Percentiles rank a stretch among this genome's conserved stretches.
Evolutionary conservation across 2,888 invertebrate species (phyloP).

Genomic region (Lacanobia wlatinum): DNA sequence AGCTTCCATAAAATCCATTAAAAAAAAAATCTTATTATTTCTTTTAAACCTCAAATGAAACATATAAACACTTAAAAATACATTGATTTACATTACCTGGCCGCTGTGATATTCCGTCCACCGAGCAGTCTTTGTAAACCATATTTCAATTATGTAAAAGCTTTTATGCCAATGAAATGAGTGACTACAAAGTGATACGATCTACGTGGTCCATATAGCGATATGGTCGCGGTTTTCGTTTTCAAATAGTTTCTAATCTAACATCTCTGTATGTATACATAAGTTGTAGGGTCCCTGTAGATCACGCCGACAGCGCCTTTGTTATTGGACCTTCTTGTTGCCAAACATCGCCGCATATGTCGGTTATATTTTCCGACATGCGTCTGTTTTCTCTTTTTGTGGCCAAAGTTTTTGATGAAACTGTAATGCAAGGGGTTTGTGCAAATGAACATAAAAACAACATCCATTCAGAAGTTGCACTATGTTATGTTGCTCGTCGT

Average conservation of each 20-base stretch:
- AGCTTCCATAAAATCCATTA: neutral
- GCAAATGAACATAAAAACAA: conserved; percentile 30
- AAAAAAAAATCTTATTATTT: neutral
- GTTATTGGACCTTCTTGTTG: conserved; percentile 57
- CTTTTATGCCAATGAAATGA: conserved; percentile 64
- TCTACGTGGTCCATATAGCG: conserved; percentile 55
- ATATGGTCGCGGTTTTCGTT: conserved; percentile 59
- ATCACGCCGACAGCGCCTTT: conserved; percentile 42
- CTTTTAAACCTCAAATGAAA: neutral
- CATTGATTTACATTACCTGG: conserved; percentile 40
- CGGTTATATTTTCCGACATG: conserved; percentile 47
- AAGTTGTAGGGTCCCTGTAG: conserved; percentile 40
- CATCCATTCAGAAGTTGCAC: conserved; percentile 11
- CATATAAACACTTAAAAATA: conserved; percentile 10
- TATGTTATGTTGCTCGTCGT: conserved; percentile 5
- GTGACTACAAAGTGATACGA: conserved; percentile 66
- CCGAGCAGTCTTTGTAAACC: conserved; percentile 49
- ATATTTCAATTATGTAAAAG: conserved; percentile 67
- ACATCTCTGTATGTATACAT: conserved; percentile 47
- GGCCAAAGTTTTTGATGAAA: conserved; percentile 57
- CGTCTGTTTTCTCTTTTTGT: conserved; percentile 52
- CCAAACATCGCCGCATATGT: conserved; percentile 51
- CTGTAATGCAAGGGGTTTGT: conserved; percentile 11
- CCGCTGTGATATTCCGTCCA: conserved; percentile 28
- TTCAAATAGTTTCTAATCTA: conserved; percentile 65